Percentiles rank a stretch among this genome's conserved stretches.
These are phyloP conservation scores for Formica aserva DNA, from an alignment of 2,888 invertebrate genomes.

Conservation along the genomic window DNA sequence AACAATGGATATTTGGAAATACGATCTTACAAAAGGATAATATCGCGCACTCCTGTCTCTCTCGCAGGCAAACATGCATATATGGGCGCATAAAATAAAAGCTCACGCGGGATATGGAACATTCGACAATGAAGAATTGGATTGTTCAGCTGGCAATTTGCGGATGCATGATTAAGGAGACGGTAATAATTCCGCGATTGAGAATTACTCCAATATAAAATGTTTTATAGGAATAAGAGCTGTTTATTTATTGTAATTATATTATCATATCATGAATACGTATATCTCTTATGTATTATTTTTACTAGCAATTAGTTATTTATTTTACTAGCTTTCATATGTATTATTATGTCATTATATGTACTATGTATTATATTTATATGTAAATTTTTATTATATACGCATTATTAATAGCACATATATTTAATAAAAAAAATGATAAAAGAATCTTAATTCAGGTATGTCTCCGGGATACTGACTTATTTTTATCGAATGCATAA, in stretches of 20 bases:
- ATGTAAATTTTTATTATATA: not conserved
- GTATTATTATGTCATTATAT: not conserved
- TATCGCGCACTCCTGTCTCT: not conserved
- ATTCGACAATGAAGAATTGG: slow-evolving; percentile 33
- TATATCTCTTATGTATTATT: not conserved
- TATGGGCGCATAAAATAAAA: slow-evolving; percentile 30
- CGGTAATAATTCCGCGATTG: slow-evolving; percentile 18
- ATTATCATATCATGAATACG: not conserved
- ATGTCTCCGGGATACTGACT: slow-evolving; percentile 1
- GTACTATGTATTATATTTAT: not conserved
- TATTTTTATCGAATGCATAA: slow-evolving; percentile 16
- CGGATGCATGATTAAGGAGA: slow-evolving; percentile 28
- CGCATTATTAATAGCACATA: not conserved
- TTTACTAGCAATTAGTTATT: not conserved
- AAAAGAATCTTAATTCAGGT: not conserved
- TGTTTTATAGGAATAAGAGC: not conserved
- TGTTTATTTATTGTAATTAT: not conserved
- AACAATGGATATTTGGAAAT: slow-evolving; percentile 33
- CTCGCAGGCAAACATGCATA: slow-evolving; percentile 8
- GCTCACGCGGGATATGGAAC: slow-evolving; percentile 2
- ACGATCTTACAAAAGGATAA: slow-evolving; percentile 18
- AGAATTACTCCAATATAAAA: slow-evolving; percentile 4
- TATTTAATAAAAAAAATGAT: not conserved
- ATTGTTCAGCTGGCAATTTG: slow-evolving; percentile 42
- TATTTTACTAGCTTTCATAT: not conserved